Evolutionary conservation across 2,888 invertebrate species (phyloP).

Genomic region (Papilio elwesi): DNA sequence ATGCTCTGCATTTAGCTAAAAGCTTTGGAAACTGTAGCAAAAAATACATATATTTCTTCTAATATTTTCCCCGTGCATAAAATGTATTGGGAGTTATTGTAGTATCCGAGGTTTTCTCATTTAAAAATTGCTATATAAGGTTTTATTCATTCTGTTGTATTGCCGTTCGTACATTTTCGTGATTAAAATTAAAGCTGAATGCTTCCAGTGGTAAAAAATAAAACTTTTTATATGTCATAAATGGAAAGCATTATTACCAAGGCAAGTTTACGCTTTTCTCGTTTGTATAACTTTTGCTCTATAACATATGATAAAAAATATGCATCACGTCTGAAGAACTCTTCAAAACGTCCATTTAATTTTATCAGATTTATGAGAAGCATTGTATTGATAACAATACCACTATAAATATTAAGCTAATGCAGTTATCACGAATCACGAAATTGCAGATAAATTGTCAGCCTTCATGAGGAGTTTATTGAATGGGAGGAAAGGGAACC

Average conservation of each 20-base stretch:
- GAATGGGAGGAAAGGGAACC: too few relatives aligned
- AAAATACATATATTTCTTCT: background rate
- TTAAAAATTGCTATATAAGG: conserved; percentile 19
- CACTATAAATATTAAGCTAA: too few relatives aligned
- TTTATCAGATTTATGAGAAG: too few relatives aligned
- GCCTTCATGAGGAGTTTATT: too few relatives aligned
- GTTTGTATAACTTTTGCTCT: background rate
- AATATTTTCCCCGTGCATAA: conserved; percentile 12
- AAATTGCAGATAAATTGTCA: too few relatives aligned
- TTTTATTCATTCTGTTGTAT: conserved; percentile 25
- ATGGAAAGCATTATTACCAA: conserved; percentile 3
- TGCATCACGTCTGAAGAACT: too few relatives aligned
- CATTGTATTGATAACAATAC: too few relatives aligned
- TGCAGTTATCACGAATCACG: too few relatives aligned
- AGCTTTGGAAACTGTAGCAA: background rate
- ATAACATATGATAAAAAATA: too few relatives aligned
- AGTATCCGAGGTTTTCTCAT: conserved; percentile 15
- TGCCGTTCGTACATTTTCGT: conserved; percentile 30
- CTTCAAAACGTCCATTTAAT: too few relatives aligned
- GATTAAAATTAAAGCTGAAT: conserved; percentile 29
- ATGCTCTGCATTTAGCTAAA: background rate
- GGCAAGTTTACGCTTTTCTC: background rate
- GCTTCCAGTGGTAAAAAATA: conserved; percentile 17
- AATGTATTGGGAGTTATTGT: conserved; percentile 18
- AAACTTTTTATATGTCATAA: conserved; percentile 25